Base-by-base conservation (phyloP, 2,888 invertebrate species). In the Azorinus chamasolen region DNA sequence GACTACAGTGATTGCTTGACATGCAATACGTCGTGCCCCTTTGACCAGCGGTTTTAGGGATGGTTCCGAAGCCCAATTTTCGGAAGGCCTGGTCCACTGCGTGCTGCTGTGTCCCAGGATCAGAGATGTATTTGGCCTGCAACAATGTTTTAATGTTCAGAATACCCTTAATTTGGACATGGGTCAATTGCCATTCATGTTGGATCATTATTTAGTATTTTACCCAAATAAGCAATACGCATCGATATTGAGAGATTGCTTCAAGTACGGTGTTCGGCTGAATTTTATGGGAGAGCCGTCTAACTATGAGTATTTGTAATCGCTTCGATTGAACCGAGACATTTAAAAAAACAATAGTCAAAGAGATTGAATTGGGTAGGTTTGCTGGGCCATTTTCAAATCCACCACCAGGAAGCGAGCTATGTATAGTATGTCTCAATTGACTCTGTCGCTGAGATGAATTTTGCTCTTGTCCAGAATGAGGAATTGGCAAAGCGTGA, bases 311-410 rank as follows among this genome's bases (percentile, higher is more conserved):
- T 39, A 64, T 54, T 27, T 54, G 6, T 53, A 64, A 27, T 72
- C 72, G 10, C 59, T 69, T 2, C 20, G 37, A n/a, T 37, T 61
- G 20, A 39, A 61, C 24, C 43, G 27, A 55, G 50, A 54, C n/a
- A 45, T 50, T n/a, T 41, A n/a, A 16, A 37, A 39, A 48, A 14
- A 64, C 59, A 37, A 32, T 69, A 25, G 18, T 50, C 8, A 27
- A 25, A 2, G 41, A 71, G 54, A 32, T 48, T 20, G 1, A 50
- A 5, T 22, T 32, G 37, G 58, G 58, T 20, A 22, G 63, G 16
- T 66, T 70, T 12, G 25, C 27, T 8, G 65, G 70, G 2, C 73
- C 73, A 12, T 74, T 78, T 62, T 20, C 39, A n/a, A 37, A 27
- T 1, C 41, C 46, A 4, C 73, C 73, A 32, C 27, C 46, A 37